phyloP scores from a whole-genome alignment of 2,797 vertebrate species.

The Chaenodraco wilsoni region DNA sequence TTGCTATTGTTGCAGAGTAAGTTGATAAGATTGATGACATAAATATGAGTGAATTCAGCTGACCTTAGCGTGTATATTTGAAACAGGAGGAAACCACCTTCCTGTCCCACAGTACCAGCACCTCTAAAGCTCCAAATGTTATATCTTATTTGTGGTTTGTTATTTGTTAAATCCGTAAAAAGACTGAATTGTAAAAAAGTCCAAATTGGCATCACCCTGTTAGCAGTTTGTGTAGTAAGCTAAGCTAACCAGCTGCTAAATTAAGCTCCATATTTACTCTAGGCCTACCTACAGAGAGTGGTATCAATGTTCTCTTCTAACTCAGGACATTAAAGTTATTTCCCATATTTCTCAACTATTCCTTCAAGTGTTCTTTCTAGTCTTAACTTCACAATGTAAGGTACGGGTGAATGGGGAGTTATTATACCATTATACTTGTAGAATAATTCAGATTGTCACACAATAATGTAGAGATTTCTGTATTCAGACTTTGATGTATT shows the following conservation, averaged over 20 bases:
- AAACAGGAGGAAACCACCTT: not conserved
- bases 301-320: not conserved
- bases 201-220: not conserved
- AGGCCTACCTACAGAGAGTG: not conserved
- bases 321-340: not conserved
- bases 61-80: not conserved
- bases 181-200: not conserved
- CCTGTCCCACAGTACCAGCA: not conserved
- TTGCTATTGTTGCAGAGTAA: not conserved
- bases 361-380: not conserved
- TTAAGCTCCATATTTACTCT: not conserved
- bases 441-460: constrained; percentile 18
- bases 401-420: not conserved
- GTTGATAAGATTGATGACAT: not conserved
- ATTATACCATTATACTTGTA: not conserved
- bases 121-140: not conserved
- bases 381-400: not conserved
- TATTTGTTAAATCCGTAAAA: not conserved
- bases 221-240: not conserved
- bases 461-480: not conserved
- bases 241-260: not conserved
- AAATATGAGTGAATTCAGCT: not conserved
- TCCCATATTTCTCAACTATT: not conserved
- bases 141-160: not conserved
- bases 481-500: constrained; percentile 6